These are phyloP conservation scores for Pipistrellus kuhlii DNA, from an alignment of 2,797 vertebrate species.

Conservation along the genomic window DNA sequence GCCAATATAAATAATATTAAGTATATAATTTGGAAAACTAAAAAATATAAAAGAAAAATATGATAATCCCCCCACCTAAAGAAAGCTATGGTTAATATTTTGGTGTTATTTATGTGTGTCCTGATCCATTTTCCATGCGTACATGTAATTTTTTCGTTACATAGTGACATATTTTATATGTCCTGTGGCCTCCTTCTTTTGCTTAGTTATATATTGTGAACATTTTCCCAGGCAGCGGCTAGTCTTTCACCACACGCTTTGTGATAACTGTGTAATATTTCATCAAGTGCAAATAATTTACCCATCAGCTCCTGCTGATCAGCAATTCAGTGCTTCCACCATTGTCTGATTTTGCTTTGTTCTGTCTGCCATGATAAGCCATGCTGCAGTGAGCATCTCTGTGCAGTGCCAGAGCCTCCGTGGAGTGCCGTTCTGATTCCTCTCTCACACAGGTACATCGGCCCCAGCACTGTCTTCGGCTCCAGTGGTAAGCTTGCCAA, in stretches of 20 bases:
- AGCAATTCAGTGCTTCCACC: neutral
- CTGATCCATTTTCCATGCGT: neutral
- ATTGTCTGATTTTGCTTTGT: constrained; percentile 58
- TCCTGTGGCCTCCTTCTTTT: constrained; percentile 12
- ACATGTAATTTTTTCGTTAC: constrained; percentile 44
- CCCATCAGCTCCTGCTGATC: neutral
- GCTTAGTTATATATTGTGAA: neutral
- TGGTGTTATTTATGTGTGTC: neutral
- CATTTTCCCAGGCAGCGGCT: neutral
- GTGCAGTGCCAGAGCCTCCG: neutral
- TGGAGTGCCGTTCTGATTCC: constrained; percentile 36
- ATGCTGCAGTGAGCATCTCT: constrained; percentile 41
- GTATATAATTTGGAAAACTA: neutral
- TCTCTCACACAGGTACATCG: constrained; percentile 92
- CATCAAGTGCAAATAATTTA: neutral
- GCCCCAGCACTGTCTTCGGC: constrained; percentile 97
- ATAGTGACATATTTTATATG: neutral
- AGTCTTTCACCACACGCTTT: neutral
- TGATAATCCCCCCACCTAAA: neutral
- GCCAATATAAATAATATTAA: neutral
- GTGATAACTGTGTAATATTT: neutral
- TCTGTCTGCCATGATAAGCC: constrained; percentile 39
- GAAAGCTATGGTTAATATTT: constrained; percentile 33
- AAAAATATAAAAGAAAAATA: neutral
- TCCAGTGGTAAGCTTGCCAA: constrained; percentile 98